Evolutionary conservation across 2,888 invertebrate genomes (phyloP), one percentile per base, ranked within the genome.

Genomic region (Caenorhabditis auriculariae): DNA sequence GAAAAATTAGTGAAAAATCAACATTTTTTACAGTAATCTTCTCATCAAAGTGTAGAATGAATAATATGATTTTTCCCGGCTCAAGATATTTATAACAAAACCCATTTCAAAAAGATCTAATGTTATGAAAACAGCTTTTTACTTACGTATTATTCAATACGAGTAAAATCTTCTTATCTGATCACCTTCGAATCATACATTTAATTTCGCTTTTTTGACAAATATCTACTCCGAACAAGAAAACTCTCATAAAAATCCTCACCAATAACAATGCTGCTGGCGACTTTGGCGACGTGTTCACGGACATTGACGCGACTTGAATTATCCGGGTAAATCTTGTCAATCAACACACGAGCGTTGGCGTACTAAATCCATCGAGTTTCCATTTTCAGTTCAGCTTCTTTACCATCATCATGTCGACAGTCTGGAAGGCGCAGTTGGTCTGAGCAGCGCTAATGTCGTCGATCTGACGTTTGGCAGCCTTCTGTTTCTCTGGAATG

Each of bases 271-370:
- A 69, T 69, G 39, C 66, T 66, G 38, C 56, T 60, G 17, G 69
- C 69, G 5, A 69, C 61, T 35, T 69, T 66, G 15, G 66, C 69
- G 15, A 75, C 75, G 42, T 75, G 59, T 4, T 66, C 53, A 32
- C 72, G 57, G n/a, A 76, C 59, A 29, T 53, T 43, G n/a, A 46
- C 24, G 15, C 66, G 54, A 23, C 57, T 48, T 17, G 42, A 39
- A 1, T 45, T 43, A 5, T 51, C 61, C n/a, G 75, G 72, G 39
- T 76, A 76, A 53, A 73, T 50, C 15, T 66, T 57, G 53, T 76
- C 76, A 39, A 76, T 59, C 55, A 76, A 76, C 29, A 75, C 46
- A 48, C 76, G 72, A 23, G 76, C 73, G 46, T 75, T 76, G 24
- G 76, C 72, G 42, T 69, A 76, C 53, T 66, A 45, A 27, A 24